Conservation (phyloP, 2,888 invertebrate genomes). For the Deilephila elpenor region DNA sequence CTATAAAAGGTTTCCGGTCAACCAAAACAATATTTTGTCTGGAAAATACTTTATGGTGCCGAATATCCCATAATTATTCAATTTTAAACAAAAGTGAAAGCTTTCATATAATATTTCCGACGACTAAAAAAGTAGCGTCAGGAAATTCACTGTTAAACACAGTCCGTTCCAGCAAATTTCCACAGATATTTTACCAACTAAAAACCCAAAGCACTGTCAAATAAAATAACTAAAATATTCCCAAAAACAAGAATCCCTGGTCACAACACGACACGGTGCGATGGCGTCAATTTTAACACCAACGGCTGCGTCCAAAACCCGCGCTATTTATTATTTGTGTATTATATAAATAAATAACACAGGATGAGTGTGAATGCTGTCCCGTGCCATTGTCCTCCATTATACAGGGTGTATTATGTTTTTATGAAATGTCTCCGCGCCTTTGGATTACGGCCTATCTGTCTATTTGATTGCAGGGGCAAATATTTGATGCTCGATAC, state of each 20-base stretch:
- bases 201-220: background rate
- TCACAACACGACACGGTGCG: conserved; percentile 26
- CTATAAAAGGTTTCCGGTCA: too few species aligned
- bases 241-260: background rate
- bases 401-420: conserved; percentile 65
- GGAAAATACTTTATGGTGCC: too few species aligned
- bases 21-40: too few species aligned
- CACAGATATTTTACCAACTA: too few species aligned
- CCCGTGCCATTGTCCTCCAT: conserved; percentile 63
- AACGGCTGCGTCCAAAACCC: conserved; percentile 70
- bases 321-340: conserved; percentile 78
- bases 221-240: background rate
- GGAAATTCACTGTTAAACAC: too few species aligned
- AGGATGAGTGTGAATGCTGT: conserved; percentile 67
- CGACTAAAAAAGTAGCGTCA: too few species aligned
- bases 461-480: conserved; percentile 62
- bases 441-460: conserved; percentile 71
- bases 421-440: conserved; percentile 63
- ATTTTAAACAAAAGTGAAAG: too few species aligned
- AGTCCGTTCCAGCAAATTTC: too few species aligned
- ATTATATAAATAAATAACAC: conserved; percentile 80
- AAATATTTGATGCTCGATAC: conserved; percentile 68
- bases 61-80: too few species aligned
- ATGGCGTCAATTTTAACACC: conserved; percentile 77
- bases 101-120: too few species aligned